Conservation (phyloP, 2,888 invertebrate species). For the Callinectes sapidus region DNA sequence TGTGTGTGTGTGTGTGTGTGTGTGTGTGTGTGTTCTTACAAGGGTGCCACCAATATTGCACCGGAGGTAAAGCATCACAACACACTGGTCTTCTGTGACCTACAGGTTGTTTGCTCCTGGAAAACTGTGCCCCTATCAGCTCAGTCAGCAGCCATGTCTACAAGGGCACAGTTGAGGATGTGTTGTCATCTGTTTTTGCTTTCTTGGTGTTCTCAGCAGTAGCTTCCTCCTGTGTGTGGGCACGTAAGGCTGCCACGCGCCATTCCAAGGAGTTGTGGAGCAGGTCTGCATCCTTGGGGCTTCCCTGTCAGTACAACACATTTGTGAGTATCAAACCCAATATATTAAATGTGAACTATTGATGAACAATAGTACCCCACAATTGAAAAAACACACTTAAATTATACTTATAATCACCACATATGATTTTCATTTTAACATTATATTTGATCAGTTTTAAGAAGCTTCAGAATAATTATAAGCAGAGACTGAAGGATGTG, state of each 20-base stretch:
- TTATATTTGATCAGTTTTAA: not conserved
- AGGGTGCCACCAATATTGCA: slow-evolving; percentile 24
- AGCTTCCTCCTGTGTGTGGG: slow-evolving; percentile 57
- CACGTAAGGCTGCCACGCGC: slow-evolving; percentile 66
- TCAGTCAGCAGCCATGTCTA: not conserved
- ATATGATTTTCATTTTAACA: not conserved
- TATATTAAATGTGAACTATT: not conserved
- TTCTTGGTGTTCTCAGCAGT: slow-evolving; percentile 35
- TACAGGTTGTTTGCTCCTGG: slow-evolving; percentile 2
- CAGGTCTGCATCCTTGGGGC: slow-evolving; percentile 70
- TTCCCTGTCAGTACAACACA: slow-evolving; percentile 54
- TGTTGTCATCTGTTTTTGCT: slow-evolving; percentile 44
- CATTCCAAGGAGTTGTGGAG: slow-evolving; percentile 72
- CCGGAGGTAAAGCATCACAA: not conserved
- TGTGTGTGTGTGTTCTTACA: slow-evolving; percentile 10
- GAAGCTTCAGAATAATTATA: not conserved
- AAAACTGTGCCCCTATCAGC: not conserved
- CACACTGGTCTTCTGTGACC: slow-evolving; percentile 31
- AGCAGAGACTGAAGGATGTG: not conserved
- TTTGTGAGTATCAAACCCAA: not conserved
- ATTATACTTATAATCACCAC: not conserved
- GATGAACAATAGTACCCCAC: not conserved
- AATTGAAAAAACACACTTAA: not conserved
- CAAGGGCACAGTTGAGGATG: slow-evolving; percentile 40
- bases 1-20: slow-evolving; percentile 7